These are phyloP conservation scores for Pocillopora meandrina DNA, from an alignment of 92 coral and sea anemone genomes.

Conservation along the genomic window DNA sequence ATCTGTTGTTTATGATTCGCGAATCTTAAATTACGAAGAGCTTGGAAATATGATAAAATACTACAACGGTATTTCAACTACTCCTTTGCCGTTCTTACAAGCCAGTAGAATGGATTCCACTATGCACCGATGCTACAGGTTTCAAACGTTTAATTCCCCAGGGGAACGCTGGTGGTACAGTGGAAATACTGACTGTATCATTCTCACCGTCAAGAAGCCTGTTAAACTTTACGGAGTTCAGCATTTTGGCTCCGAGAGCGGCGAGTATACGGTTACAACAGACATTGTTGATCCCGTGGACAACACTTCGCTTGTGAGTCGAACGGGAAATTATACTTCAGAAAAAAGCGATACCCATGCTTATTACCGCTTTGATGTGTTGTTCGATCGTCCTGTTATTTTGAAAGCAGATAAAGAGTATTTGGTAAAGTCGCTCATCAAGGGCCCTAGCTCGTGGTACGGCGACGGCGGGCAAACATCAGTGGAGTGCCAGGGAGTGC, in stretches of 20 bases:
- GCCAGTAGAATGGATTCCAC: not conserved
- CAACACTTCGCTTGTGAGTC: not conserved
- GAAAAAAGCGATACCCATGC: not conserved
- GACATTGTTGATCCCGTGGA: not conserved
- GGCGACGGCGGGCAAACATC: not conserved
- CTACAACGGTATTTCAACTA: not conserved
- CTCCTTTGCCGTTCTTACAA: not conserved
- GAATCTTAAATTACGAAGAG: not conserved
- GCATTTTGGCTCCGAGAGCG: not conserved
- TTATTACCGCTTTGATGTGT: not conserved
- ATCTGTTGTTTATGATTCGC: not conserved
- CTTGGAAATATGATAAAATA: not conserved
- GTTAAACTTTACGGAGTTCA: not conserved
- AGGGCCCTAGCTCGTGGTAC: not conserved
- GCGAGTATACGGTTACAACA: not conserved
- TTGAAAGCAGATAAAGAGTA: not conserved
- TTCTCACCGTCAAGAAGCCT: not conserved
- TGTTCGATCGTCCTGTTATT: not conserved
- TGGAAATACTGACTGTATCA: not conserved
- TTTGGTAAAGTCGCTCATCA: not conserved
- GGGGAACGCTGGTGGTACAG: not conserved
- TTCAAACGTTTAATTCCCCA: not conserved
- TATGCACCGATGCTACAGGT: not conserved
- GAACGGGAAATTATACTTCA: not conserved
- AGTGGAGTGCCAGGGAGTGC: too few relatives aligned